Conservation (phyloP, 2,888 invertebrate genomes). For the Cacoxenus indagator region DNA sequence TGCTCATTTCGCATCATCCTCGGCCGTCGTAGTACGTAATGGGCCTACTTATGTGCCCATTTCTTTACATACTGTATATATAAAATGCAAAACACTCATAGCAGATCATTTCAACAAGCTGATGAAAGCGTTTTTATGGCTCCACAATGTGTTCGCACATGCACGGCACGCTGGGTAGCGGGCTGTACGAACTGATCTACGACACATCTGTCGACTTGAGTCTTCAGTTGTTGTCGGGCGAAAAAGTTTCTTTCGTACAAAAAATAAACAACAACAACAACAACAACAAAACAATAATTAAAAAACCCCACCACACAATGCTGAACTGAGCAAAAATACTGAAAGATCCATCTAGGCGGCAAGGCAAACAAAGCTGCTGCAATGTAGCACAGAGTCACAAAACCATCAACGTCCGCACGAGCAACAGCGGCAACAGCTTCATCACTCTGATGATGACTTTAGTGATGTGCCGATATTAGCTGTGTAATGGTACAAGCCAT, state of each 20-base stretch:
- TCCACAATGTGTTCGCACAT: neutral
- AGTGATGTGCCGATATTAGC: neutral
- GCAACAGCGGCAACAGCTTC: constrained; percentile 16
- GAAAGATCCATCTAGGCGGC: constrained; percentile 38
- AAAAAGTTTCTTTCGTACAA: neutral
- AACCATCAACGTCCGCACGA: constrained; percentile 54
- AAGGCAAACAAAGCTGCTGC: constrained; percentile 20
- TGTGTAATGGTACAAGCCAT: too few species aligned
- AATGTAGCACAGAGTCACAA: constrained; percentile 40
- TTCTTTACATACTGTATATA: constrained; percentile 29
- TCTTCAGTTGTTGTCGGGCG: neutral
- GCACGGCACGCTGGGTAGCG: neutral
- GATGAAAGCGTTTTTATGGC: neutral
- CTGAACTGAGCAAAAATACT: constrained; percentile 49
- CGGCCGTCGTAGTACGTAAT: neutral
- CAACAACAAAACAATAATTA: constrained; percentile 24
- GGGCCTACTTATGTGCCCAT: neutral
- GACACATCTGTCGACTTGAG: constrained; percentile 1
- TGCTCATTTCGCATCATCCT: neutral
- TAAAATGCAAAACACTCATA: neutral
- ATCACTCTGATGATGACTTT: neutral
- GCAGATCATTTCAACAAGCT: neutral
- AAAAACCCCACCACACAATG: constrained; percentile 29
- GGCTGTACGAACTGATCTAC: neutral
- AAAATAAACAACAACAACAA: constrained; percentile 8